Conservation (phyloP, 1,140 invertebrate genomes). For the Asobara japonica region DNA sequence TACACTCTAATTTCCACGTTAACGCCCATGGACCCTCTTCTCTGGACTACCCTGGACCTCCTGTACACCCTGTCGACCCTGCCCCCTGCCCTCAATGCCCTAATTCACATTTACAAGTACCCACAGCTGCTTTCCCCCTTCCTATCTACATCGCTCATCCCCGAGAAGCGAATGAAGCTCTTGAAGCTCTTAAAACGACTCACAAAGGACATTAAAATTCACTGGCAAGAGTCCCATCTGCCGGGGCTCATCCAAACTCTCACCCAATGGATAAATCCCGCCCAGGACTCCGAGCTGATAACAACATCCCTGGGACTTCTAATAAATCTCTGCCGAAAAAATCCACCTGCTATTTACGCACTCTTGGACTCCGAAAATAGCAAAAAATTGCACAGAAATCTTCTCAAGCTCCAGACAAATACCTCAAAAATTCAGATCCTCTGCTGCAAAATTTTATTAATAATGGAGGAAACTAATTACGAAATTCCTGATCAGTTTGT, state of each 20-base stretch:
- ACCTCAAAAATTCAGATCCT: constrained; percentile 64
- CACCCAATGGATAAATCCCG: constrained; percentile 70
- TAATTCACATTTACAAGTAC: constrained; percentile 77
- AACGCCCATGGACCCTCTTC: constrained; percentile 51
- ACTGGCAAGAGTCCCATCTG: constrained; percentile 76
- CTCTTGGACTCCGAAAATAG: constrained; percentile 73
- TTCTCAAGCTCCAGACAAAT: constrained; percentile 67
- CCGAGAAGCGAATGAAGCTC: constrained; percentile 62
- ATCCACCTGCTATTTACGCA: constrained; percentile 73
- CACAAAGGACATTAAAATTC: constrained; percentile 76
- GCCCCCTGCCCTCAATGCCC: constrained; percentile 67
- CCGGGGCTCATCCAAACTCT: constrained; percentile 71
- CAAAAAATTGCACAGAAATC: constrained; percentile 69
- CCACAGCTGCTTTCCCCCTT: constrained; percentile 71
- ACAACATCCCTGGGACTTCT: constrained; percentile 73
- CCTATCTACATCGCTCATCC: constrained; percentile 61
- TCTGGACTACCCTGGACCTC: constrained; percentile 73
- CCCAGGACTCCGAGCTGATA: constrained; percentile 69
- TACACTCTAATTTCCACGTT: constrained; percentile 60
- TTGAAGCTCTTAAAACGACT: constrained; percentile 71
- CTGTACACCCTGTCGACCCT: constrained; percentile 72
- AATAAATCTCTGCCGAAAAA: constrained; percentile 78
- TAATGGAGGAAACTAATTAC: constrained; percentile 66
- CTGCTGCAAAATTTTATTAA: constrained; percentile 69
- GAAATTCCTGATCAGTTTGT: constrained; percentile 66